Conservation (phyloP, 2,888 invertebrate genomes). For the Morpho achilles region DNA sequence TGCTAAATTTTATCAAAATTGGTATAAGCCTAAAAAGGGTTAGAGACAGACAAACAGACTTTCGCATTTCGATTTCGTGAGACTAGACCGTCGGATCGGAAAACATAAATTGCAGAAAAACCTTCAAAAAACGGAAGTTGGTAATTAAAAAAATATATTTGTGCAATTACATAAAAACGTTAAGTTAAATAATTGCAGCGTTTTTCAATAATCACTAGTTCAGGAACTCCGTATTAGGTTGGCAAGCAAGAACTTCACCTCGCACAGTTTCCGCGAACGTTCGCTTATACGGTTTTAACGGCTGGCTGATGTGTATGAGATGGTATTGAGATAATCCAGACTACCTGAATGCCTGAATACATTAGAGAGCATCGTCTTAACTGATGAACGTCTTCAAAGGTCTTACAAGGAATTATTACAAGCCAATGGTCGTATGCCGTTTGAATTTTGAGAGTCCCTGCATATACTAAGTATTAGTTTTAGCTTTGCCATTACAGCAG, state of each 20-base stretch:
- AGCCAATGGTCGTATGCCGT: no score
- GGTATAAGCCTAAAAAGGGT: no score
- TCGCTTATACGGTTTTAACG: conserved; percentile 7
- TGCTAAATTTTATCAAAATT: no score
- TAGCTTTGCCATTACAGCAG: no score
- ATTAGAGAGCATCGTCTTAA: background rate
- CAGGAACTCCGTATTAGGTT: conserved; percentile 20
- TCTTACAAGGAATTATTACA: no score
- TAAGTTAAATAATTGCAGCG: background rate
- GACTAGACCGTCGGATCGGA: no score
- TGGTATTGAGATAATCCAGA: conserved; percentile 16
- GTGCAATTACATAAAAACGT: conserved; percentile 1
- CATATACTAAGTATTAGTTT: no score
- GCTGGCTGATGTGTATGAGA: conserved; percentile 1
- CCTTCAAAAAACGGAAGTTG: background rate
- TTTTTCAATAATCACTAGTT: conserved; percentile 13
- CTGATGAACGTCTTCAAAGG: no score
- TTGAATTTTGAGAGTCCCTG: no score
- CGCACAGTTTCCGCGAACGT: conserved; percentile 18
- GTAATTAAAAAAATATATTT: background rate
- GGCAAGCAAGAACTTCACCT: conserved; percentile 15
- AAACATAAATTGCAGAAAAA: no score
- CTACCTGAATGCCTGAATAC: conserved; percentile 16
- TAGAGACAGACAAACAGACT: background rate
- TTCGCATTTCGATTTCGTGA: background rate